Evolutionary conservation across 2,797 vertebrate species (phyloP).

Genomic region (Gobionotothen gibberifrons): DNA sequence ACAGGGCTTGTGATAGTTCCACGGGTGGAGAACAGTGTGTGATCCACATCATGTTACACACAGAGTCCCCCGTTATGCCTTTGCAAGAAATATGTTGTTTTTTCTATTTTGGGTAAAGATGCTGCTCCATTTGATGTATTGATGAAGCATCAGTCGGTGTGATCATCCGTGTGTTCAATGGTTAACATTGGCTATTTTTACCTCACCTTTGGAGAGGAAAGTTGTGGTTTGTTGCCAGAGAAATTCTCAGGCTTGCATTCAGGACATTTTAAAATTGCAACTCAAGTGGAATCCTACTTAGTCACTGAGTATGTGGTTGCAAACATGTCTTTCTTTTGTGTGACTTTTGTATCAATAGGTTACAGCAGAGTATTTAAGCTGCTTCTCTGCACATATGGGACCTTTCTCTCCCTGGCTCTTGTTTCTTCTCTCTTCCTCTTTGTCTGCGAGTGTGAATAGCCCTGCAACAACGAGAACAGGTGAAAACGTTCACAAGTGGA

Average conservation of each 20-base stretch:
- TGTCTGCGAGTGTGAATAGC: conserved; percentile 45
- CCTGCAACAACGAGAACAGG: conserved; percentile 65
- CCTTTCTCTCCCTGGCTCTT: conserved; percentile 27
- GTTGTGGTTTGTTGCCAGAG: conserved; percentile 25
- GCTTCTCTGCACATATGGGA: conserved; percentile 34
- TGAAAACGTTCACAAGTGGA: conserved; percentile 76
- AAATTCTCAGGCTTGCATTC: conserved; percentile 31
- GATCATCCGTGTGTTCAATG: conserved; percentile 33
- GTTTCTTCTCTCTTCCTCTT: conserved; percentile 1
- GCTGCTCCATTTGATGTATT: conserved; percentile 14
- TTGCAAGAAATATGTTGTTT: conserved; percentile 42
- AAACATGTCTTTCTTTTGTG: conserved; percentile 2
- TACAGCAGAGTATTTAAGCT: conserved; percentile 9
- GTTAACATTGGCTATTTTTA: conserved; percentile 16
- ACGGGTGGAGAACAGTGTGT: conserved; percentile 64
- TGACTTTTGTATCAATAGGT: neutral
- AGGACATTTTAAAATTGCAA: conserved; percentile 36
- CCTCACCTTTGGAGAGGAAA: conserved; percentile 31
- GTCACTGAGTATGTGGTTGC: conserved; percentile 4
- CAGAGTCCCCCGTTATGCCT: conserved; percentile 1
- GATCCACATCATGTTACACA: conserved; percentile 63
- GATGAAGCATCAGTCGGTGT: conserved; percentile 21
- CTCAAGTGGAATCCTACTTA: conserved; percentile 19
- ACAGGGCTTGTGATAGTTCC: conserved; percentile 68
- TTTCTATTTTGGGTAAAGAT: conserved; percentile 29